phyloP scores from a whole-genome alignment of 1,140 invertebrate species.

The Drosophila ogumai region DNA sequence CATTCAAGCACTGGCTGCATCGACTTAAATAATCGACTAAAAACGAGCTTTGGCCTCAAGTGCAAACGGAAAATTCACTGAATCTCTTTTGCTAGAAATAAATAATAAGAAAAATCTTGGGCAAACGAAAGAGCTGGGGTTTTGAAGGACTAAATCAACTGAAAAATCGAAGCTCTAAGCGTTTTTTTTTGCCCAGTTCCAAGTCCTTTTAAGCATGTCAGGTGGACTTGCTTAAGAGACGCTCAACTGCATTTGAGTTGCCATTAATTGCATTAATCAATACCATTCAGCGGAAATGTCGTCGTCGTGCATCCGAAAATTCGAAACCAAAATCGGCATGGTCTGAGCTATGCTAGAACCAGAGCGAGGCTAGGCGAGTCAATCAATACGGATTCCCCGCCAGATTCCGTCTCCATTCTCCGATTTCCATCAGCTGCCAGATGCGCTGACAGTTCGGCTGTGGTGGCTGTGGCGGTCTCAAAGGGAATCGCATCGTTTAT shows the following conservation, averaged over 20 bases:
- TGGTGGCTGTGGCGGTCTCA: conserved; percentile 25
- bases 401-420: not conserved
- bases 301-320: conserved; percentile 3
- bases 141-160: conserved; percentile 30
- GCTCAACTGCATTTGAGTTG: conserved; percentile 30
- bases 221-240: conserved; percentile 21
- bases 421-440: conserved; percentile 31
- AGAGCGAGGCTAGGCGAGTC: conserved; percentile 9
- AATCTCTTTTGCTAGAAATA: conserved; percentile 15
- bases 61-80: conserved; percentile 13
- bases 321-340: conserved; percentile 7
- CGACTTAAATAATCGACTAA: conserved; percentile 16
- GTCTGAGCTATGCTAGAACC: conserved; percentile 1
- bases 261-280: conserved; percentile 43
- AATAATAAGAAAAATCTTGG: conserved; percentile 1
- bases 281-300: conserved; percentile 2
- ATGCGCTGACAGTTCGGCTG: conserved; percentile 39
- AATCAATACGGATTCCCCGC: conserved; percentile 34
- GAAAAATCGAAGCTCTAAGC: conserved; percentile 15
- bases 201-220: conserved; percentile 1
- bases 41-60: conserved; percentile 4
- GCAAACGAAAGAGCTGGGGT: not conserved
- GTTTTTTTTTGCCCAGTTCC: not conserved
- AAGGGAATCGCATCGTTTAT: conserved; percentile 53
- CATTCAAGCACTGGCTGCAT: conserved; percentile 3